A percentile compares a stretch with the other conserved stretches of the same genome.
Conservation (phyloP, 2,888 invertebrate genomes). For the Sarcophaga caerulescens region DNA sequence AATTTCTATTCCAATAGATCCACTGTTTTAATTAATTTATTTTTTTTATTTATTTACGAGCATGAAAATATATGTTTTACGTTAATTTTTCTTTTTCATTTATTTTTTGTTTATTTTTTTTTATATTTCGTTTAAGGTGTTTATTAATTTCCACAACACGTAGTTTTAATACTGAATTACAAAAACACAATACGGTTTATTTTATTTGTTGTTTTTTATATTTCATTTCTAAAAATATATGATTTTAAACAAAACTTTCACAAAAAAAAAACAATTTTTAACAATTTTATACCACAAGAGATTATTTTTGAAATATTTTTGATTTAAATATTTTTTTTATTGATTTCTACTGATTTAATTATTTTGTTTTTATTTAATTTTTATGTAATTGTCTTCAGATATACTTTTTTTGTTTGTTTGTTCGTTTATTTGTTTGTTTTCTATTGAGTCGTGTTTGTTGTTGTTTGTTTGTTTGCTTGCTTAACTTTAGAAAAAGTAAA, state of each 20-base stretch:
- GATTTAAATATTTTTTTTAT: background rate
- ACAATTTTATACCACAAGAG: background rate
- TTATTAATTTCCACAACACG: constrained; percentile 63
- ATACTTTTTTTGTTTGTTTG: constrained; percentile 6
- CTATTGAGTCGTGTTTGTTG: background rate
- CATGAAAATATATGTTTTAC: background rate
- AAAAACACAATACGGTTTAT: constrained; percentile 32
- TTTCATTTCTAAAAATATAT: constrained; percentile 35
- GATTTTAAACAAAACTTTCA: constrained; percentile 61
- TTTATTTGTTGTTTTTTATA: constrained; percentile 14
- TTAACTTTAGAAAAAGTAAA: constrained; percentile 63
- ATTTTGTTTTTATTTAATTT: constrained; percentile 19
- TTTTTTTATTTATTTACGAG: background rate
- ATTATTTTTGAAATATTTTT: background rate
- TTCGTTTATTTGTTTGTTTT: background rate
- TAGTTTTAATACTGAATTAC: constrained; percentile 43
- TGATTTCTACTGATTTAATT: background rate
- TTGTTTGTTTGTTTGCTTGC: constrained; percentile 33
- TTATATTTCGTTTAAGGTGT: constrained; percentile 24
- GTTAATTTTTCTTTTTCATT: constrained; percentile 16
- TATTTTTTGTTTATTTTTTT: constrained; percentile 2
- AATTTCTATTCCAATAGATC: too few species aligned
- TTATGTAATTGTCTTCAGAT: constrained; percentile 21
- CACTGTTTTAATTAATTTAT: background rate
- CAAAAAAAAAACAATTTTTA: constrained; percentile 40